Conservation (phyloP, 2,888 invertebrate genomes). For the Leptura quadrifasciata region DNA sequence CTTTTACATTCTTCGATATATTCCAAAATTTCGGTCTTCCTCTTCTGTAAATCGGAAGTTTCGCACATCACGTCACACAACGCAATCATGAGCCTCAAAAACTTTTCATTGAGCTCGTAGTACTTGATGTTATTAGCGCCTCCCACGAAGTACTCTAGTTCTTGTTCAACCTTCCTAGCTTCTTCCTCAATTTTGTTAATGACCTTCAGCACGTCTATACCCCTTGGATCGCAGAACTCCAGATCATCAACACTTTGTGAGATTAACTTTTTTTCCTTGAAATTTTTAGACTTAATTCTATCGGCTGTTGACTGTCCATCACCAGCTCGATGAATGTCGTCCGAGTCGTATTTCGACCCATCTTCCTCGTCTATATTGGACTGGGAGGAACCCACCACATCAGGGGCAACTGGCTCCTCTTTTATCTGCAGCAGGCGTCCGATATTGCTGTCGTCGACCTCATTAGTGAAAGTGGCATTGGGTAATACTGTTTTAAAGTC, state of each 20-base stretch:
- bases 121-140: slow-evolving; percentile 51
- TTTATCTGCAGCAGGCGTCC: slow-evolving; percentile 8
- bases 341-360: slow-evolving; percentile 41
- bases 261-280: slow-evolving; percentile 1
- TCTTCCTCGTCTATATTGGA: slow-evolving; percentile 52
- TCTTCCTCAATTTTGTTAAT: slow-evolving; percentile 53
- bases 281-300: neutral
- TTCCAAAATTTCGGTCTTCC: slow-evolving; percentile 51
- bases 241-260: slow-evolving; percentile 50
- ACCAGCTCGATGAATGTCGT: slow-evolving; percentile 38
- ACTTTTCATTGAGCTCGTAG: slow-evolving; percentile 59
- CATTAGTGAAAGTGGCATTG: slow-evolving; percentile 47
- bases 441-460: slow-evolving; percentile 41
- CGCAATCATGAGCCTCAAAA: slow-evolving; percentile 55
- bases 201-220: slow-evolving; percentile 48
- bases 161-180: slow-evolving; percentile 48
- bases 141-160: slow-evolving; percentile 51
- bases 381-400: slow-evolving; percentile 37
- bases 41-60: slow-evolving; percentile 52
- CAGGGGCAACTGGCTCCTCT: neutral
- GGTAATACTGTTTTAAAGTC: slow-evolving; percentile 45
- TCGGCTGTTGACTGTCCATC: slow-evolving; percentile 44
- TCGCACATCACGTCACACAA: slow-evolving; percentile 55
- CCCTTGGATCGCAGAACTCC: slow-evolving; percentile 52
- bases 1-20: slow-evolving; percentile 57